Conservation (phyloP, 1,140 invertebrate species). For the Armadillidium nasatum region DNA sequence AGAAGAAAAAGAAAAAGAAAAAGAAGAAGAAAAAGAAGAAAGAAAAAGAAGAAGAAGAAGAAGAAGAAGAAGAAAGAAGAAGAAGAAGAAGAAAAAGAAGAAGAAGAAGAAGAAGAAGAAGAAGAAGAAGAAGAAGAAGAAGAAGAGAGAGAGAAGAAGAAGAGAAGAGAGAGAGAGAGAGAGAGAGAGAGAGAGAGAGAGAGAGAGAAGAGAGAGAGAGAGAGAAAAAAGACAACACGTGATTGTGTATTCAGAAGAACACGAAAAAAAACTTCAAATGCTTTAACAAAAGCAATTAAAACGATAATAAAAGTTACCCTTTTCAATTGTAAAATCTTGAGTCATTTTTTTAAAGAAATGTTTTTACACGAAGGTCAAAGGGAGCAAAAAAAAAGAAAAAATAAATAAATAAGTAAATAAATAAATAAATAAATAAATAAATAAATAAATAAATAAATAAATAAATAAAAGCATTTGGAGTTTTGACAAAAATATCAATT, state of each 20-base stretch:
- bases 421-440: too few relatives aligned
- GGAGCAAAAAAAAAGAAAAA: too few relatives aligned
- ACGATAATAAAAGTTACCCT: too few relatives aligned
- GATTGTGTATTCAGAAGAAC: neutral
- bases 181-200: conserved; percentile 48
- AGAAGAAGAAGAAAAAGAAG: conserved; percentile 55
- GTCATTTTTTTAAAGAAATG: too few relatives aligned
- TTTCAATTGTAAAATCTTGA: too few relatives aligned
- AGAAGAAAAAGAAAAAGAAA: neutral
- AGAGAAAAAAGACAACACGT: neutral
- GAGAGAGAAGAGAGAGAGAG: neutral
- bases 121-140: conserved; percentile 57
- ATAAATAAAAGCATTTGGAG: too few relatives aligned
- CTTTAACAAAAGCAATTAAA: too few relatives aligned
- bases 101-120: conserved; percentile 50
- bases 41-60: conserved; percentile 55
- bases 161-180: conserved; percentile 20
- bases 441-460: too few relatives aligned
- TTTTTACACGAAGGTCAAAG: too few relatives aligned
- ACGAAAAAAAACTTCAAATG: too few relatives aligned
- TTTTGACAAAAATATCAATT: too few relatives aligned
- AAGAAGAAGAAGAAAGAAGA: conserved; percentile 57
- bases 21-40: neutral
- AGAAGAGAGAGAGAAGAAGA: neutral
- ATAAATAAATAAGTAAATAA: too few relatives aligned